A percentile compares a stretch with the other conserved stretches of the same genome.
phyloP scores from a whole-genome alignment of 2,113 vertebrate species.

The Bombycilla garrulus region DNA sequence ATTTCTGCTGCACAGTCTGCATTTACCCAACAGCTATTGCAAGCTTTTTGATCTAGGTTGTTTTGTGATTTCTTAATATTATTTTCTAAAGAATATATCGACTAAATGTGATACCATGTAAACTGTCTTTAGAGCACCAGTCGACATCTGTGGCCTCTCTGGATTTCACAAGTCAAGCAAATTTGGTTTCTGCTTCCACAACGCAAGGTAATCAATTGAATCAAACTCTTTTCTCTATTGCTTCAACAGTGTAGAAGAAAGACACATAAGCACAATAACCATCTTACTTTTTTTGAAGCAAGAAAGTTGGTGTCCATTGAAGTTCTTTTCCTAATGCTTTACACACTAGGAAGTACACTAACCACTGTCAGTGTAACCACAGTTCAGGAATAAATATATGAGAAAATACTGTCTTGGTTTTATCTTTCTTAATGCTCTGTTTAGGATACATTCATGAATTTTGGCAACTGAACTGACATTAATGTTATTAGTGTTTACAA shows the following conservation, averaged over 20 bases:
- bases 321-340: not conserved
- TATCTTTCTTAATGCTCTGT: not conserved
- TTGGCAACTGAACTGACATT: not conserved
- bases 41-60: not conserved
- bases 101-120: not conserved
- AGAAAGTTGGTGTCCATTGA: not conserved
- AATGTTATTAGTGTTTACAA: not conserved
- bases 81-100: not conserved
- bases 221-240: not conserved
- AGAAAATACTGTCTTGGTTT: not conserved
- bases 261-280: not conserved
- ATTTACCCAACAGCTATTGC: not conserved
- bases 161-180: not conserved
- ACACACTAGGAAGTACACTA: not conserved
- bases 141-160: not conserved
- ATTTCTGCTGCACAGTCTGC: not conserved
- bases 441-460: not conserved
- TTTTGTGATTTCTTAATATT: not conserved
- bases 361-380: not conserved
- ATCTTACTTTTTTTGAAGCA: not conserved
- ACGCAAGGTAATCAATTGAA: conserved; percentile 8
- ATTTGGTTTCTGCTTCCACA: not conserved
- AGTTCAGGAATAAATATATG: not conserved
- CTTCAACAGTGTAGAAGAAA: not conserved
- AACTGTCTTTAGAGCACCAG: conserved; percentile 23